Conservation (phyloP, 2,113 vertebrate genomes). For the Ophthalmolycus amberensis region DNA sequence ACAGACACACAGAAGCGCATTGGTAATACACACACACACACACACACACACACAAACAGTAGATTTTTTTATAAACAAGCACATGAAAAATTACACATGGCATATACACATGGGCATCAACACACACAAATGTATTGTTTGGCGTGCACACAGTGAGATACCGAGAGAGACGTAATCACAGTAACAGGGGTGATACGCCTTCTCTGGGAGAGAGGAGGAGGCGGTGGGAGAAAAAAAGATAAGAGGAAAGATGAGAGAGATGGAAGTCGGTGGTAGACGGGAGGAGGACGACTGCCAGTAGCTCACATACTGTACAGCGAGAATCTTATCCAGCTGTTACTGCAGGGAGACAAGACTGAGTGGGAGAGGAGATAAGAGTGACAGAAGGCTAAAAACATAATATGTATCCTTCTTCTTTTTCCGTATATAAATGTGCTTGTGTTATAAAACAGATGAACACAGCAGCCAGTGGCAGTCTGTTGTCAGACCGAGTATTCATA, state of each 20-base stretch:
- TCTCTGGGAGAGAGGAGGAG: constrained; percentile 24
- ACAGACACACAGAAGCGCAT: background rate
- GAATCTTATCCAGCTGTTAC: constrained; percentile 47
- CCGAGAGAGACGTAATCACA: constrained; percentile 44
- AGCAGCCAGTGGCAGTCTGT: background rate
- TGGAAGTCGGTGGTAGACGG: constrained; percentile 24
- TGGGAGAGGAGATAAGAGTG: constrained; percentile 10
- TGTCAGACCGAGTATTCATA: background rate
- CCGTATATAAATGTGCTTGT: background rate
- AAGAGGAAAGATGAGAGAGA: constrained; percentile 53
- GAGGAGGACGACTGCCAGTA: constrained; percentile 21
- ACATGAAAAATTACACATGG: constrained; percentile 6
- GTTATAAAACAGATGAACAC: background rate
- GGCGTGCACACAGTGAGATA: background rate
- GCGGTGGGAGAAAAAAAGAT: constrained; percentile 34
- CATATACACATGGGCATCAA: background rate
- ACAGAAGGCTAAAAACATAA: background rate
- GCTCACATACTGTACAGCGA: constrained; percentile 23
- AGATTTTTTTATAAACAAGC: constrained; percentile 4
- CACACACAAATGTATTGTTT: background rate
- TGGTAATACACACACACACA: background rate
- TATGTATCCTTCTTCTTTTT: background rate
- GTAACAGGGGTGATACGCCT: constrained; percentile 17
- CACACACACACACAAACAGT: background rate
- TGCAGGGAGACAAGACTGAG: constrained; percentile 19